phyloP scores from a whole-genome alignment of 2,113 vertebrate species.

The western clawed frog (Xenopus tropicalis) region UCB_Xtro_10.0 CM004447.2:12820001-12820500 shows the following conservation, averaged over 20 bases:
- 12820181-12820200: constrained; percentile 63
- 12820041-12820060: neutral
- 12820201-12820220: constrained; percentile 75
- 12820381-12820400: constrained; percentile 80
- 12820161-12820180: constrained; percentile 64
- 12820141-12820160: constrained; percentile 5
- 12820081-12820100: neutral
- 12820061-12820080: neutral
- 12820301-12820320: constrained; percentile 86
- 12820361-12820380: constrained; percentile 74
- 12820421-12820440: constrained; percentile 56
- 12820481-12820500: constrained; percentile 48
- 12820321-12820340: constrained; percentile 88
- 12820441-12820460: constrained; percentile 58
- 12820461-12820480: constrained; percentile 52
- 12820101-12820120: neutral
- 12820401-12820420: constrained; percentile 69
- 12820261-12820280: constrained; percentile 88
- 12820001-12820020: constrained; percentile 17
- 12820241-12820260: constrained; percentile 90
- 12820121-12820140: constrained; percentile 17
- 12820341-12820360: constrained; percentile 83
- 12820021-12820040: constrained; percentile 1
- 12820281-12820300: constrained; percentile 88
- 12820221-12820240: constrained; percentile 89